Conservation (phyloP, 2,888 invertebrate species). For the Pseudoips prasinana region DNA sequence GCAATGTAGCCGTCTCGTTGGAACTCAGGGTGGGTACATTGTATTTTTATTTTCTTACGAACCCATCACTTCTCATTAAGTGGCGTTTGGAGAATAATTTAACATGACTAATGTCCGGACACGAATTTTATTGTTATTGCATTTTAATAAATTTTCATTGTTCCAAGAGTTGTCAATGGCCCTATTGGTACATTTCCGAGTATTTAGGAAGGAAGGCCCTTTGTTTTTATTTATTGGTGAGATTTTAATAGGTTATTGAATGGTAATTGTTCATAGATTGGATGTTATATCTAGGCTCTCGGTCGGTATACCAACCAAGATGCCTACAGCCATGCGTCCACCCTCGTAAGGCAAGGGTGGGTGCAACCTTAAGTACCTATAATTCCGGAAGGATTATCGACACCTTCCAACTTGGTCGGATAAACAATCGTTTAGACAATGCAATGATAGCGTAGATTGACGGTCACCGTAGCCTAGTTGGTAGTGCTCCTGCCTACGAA, state of each 20-base stretch:
- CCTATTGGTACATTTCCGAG: conserved; percentile 55
- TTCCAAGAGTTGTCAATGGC: conserved; percentile 59
- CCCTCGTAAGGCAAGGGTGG: too few relatives aligned
- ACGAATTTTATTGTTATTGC: conserved; percentile 81
- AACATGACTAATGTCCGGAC: conserved; percentile 79
- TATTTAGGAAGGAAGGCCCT: conserved; percentile 70
- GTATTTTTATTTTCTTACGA: conserved; percentile 77
- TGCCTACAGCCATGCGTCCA: too few relatives aligned
- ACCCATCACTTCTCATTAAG: conserved; percentile 82
- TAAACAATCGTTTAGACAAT: conserved; percentile 1
- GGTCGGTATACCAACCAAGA: too few relatives aligned
- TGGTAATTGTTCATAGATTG: conserved; percentile 21
- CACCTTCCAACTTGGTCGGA: too few relatives aligned
- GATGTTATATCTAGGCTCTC: too few relatives aligned
- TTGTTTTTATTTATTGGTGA: conserved; percentile 53
- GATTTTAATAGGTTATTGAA: conserved; percentile 30
- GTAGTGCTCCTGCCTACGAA: too few relatives aligned
- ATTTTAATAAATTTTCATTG: conserved; percentile 80
- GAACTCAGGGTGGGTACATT: conserved; percentile 62
- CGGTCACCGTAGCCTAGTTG: too few relatives aligned
- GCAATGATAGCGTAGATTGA: too few relatives aligned
- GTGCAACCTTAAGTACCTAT: too few relatives aligned
- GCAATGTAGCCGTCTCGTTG: conserved; percentile 54
- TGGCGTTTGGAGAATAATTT: conserved; percentile 80
- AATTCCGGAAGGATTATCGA: too few relatives aligned